Conservation (phyloP, 2,113 vertebrate genomes). For the Ictidomys tridecemlineatus region DNA sequence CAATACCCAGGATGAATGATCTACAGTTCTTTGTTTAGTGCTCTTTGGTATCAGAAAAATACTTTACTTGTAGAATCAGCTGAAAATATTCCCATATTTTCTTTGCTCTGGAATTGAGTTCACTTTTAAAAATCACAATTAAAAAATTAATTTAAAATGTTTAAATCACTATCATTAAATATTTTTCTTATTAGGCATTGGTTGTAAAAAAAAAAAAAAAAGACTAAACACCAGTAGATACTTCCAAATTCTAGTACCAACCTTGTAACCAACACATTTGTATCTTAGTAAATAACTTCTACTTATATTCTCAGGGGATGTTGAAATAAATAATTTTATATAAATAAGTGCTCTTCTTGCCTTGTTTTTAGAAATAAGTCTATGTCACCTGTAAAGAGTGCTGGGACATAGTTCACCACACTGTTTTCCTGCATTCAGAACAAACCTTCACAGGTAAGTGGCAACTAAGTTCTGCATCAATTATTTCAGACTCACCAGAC, state of each 20-base stretch:
- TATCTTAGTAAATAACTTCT: background rate
- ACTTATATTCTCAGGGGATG: background rate
- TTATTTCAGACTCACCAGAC: background rate
- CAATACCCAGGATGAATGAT: background rate
- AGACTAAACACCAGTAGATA: background rate
- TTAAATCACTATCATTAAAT: background rate
- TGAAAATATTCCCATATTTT: conserved; percentile 34
- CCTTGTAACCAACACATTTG: background rate
- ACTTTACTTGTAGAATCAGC: background rate
- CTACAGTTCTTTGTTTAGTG: background rate
- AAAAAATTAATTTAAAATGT: conserved; percentile 14
- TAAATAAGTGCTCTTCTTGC: background rate
- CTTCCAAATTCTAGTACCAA: background rate
- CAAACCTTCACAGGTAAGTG: background rate
- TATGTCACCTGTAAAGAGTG: background rate
- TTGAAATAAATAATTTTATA: background rate
- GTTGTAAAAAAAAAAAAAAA: background rate
- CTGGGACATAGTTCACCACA: background rate
- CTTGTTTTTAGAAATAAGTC: background rate
- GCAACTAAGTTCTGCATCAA: conserved; percentile 18
- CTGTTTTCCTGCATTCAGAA: background rate
- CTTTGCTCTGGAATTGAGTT: background rate
- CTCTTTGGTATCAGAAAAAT: background rate
- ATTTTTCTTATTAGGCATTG: background rate
- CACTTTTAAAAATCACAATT: background rate